Evolutionary conservation across 2,888 invertebrate genomes (phyloP), one percentile per base, ranked within the genome.

Genomic region (Macropis europaea): DNA sequence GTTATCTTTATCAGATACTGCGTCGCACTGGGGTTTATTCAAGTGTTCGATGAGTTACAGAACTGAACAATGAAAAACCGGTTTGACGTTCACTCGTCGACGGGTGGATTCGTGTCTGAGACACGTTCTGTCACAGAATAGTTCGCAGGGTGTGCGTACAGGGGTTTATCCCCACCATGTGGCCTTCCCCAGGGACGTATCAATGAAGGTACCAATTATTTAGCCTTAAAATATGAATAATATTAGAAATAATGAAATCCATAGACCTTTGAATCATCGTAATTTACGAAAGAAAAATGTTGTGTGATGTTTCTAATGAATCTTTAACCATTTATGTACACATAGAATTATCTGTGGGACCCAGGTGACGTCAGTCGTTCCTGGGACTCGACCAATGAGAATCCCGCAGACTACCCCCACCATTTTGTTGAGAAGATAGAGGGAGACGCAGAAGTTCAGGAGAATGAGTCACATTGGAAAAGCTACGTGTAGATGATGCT

Each of bases 51-150:
- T 43, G 43, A 36, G n/a, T 13, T 17, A 36, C 36, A 22, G 32
- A 47, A 15, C 11, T 11, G 13, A 5, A 15, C 50, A 63, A 47
- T 19, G 52, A 24, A 32, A 53, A 54, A 34, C 53, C 26, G 15
- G 36, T 57, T 57, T 40, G 47, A 60, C 45, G 47, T 48, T 66
- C 66, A 45, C 62, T 62, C 34, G 30, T 19, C 57, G 57, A 70
- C 73, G 66, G 69, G 66, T 57, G 54, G 43, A 70, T 67, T 78
- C 76, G 56, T 60, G 67, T 63, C 62, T 48, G 63, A 63, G 56
- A 13, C 77, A 72, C 63, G 72, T 54, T 67, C 68, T 68, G 64
- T 32, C 59, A 38, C 56, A 63, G 53, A 72, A 24, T 53, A 69
- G 50, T 56, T 70, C 63, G 59, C 53, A 40, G 72, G 72, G 70